Evolutionary conservation across 2,888 invertebrate genomes (phyloP), one percentile per base, ranked within the genome.

Genomic region (Ernsta delagoae): DNA sequence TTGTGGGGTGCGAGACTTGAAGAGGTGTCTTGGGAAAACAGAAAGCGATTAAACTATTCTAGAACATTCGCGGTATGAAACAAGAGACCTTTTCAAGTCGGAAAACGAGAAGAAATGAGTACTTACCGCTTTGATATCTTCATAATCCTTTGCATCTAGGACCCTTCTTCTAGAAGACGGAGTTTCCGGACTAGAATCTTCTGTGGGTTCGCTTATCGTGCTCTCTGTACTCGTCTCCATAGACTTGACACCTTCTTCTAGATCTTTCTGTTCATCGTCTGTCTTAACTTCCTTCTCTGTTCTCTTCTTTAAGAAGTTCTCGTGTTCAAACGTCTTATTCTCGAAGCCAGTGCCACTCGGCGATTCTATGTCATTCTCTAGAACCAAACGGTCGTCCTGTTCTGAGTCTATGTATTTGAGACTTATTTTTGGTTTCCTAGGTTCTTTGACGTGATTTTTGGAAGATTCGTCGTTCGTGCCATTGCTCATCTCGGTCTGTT

Each of bases 181-280:
- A 2, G 91, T 88, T 67, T 89, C 92, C 0, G 91, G 90, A 73
- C 89, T 92, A 0, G 85, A 80, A 60, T 92, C 91, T 71, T 90
- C 92, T 8, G 88, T 88, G 0, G 83, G 80, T 66, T 90, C 92
- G 75, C 93, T 92, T 6, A 90, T 78, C 0, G 91, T 91, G 70
- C 92, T 91, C 62, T 93, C 93, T 1, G 92, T 90, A 71, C 91
- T 92, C 0, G 90, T 91, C 60, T 93, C 93, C 93, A 93, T 93
- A 1, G 90, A 89, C 59, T 88, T 91, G 0, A 82, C 78, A 50
- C 83, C 89, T 65, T 92, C 86, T 48, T 85, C 84, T 68, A 75
- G 77, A 3, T 81, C 82, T 71, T 83, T 80, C 12, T 83, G 83
- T 1, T 86, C 85, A 12, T 77, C 77, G n/a, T 88, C 90, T 43